These are phyloP conservation scores for Istiophorus platypterus DNA, from an alignment of 2,113 vertebrate genomes.

Conservation along the genomic window DNA sequence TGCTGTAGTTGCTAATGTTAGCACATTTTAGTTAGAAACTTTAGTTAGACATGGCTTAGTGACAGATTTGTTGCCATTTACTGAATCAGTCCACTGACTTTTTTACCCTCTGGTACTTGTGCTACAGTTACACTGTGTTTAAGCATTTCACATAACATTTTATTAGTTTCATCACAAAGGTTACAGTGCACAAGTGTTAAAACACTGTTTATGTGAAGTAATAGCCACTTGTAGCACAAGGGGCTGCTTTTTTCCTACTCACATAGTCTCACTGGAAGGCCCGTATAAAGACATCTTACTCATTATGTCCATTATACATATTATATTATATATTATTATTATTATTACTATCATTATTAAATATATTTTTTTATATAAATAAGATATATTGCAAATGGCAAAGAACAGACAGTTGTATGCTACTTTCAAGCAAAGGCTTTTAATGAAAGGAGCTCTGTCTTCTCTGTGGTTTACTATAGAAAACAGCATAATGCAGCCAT, in stretches of 20 bases:
- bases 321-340: no score
- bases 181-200: background rate
- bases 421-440: background rate
- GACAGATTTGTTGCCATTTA: no score
- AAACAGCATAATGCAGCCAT: conserved; percentile 84
- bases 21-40: no score
- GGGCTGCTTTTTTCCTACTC: background rate
- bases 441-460: conserved; percentile 71
- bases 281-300: background rate
- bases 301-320: background rate
- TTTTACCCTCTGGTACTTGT: no score
- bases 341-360: background rate
- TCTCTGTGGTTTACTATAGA: conserved; percentile 64
- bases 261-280: background rate
- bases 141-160: no score
- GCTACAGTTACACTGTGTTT: no score
- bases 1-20: no score
- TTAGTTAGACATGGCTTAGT: no score
- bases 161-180: no score
- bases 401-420: background rate
- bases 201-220: background rate
- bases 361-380: conserved; percentile 10
- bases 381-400: background rate
- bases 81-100: no score
- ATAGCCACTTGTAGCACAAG: background rate